Conservation (phyloP, 2,797 vertebrate species). For the Lophotriccus pileatus region DNA sequence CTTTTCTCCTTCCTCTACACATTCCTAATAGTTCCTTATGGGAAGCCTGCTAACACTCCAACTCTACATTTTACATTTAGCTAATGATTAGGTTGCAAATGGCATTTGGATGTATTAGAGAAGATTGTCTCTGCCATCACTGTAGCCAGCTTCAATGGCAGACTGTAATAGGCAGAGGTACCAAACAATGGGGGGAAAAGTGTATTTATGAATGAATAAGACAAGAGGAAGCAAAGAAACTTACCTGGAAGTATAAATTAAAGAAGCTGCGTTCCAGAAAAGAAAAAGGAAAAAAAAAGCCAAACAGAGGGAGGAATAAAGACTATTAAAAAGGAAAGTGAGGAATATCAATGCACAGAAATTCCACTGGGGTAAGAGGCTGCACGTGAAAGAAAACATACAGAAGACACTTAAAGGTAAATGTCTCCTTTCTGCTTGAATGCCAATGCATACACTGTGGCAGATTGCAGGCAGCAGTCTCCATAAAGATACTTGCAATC, state of each 20-base stretch:
- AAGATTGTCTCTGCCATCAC: not conserved
- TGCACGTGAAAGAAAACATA: not conserved
- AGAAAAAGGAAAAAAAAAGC: not conserved
- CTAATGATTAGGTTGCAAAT: not conserved
- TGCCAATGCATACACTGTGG: not conserved
- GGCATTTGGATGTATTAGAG: not conserved
- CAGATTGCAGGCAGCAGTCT: not conserved
- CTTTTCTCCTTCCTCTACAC: not conserved
- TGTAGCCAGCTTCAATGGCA: not conserved
- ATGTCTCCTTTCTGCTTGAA: not conserved
- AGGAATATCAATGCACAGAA: not conserved
- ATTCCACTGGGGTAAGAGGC: not conserved
- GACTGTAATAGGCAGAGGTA: not conserved
- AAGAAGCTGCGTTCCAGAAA: not conserved
- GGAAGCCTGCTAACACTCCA: not conserved
- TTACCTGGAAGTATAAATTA: not conserved
- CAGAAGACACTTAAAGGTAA: not conserved
- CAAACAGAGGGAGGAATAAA: not conserved
- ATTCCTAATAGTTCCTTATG: not conserved
- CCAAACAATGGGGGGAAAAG: not conserved
- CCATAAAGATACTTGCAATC: not conserved
- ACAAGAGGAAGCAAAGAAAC: not conserved
- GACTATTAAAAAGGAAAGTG: not conserved
- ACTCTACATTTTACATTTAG: not conserved
- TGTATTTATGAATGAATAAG: not conserved